Evolutionary conservation across 2,113 vertebrate genomes (phyloP).

Genomic region (Thymallus thymallus): DNA sequence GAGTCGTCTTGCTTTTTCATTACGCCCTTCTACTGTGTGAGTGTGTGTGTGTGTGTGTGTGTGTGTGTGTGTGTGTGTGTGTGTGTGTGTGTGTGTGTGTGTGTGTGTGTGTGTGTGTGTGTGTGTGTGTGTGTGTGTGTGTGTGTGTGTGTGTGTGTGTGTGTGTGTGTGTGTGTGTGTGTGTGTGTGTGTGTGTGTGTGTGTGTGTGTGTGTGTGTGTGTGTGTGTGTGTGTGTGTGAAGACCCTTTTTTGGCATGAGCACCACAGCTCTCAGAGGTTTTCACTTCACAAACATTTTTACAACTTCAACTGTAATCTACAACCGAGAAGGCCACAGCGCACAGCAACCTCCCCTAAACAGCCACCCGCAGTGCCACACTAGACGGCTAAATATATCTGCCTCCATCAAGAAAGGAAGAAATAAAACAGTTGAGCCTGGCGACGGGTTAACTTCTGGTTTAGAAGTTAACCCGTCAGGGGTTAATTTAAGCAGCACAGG

Average conservation of each 20-base stretch:
- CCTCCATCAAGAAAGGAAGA: conserved; percentile 47
- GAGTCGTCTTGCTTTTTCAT: conserved; percentile 60
- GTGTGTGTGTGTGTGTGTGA: conserved; percentile 44
- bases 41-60: no score
- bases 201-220: no score
- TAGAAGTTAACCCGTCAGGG: background rate
- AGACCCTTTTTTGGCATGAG: conserved; percentile 60
- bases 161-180: no score
- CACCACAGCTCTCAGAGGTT: conserved; percentile 59
- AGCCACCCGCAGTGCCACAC: conserved; percentile 62
- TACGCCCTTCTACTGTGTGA: conserved; percentile 26
- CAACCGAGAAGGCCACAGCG: conserved; percentile 59
- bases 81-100: no score
- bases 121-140: no score
- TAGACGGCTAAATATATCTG: conserved; percentile 69
- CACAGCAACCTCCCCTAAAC: conserved; percentile 62
- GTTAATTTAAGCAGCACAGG: conserved; percentile 70
- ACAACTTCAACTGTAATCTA: conserved; percentile 61
- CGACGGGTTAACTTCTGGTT: conserved; percentile 26
- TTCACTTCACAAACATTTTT: conserved; percentile 77
- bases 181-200: no score
- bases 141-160: no score
- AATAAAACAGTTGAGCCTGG: conserved; percentile 32
- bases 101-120: no score
- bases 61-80: no score